Evolutionary conservation across 2,888 invertebrate genomes (phyloP).

Genomic region (Perizoma affinitatum): DNA sequence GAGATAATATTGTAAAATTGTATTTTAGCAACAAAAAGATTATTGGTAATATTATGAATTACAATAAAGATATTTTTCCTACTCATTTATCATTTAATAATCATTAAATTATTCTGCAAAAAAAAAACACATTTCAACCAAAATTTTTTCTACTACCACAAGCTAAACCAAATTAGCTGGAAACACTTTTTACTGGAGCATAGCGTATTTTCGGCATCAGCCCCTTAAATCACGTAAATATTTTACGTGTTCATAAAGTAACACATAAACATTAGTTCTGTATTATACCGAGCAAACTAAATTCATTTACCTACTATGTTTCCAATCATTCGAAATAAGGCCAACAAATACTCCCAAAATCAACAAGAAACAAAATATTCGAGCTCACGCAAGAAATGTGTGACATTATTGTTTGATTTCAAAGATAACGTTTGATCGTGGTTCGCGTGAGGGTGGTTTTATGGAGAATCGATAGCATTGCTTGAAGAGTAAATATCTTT

Average conservation of each 20-base stretch:
- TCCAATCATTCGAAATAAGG: constrained; percentile 24
- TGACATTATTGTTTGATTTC: constrained; percentile 27
- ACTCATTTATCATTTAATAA: too few species aligned
- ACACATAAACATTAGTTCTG: not conserved
- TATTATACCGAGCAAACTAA: too few species aligned
- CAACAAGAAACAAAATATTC: constrained; percentile 16
- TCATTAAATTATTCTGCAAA: too few species aligned
- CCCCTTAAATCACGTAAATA: not conserved
- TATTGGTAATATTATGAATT: too few species aligned
- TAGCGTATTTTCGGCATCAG: too few species aligned
- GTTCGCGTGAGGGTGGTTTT: constrained; percentile 36
- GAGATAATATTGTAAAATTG: too few species aligned
- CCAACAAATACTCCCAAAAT: constrained; percentile 18
- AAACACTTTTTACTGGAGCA: too few species aligned
- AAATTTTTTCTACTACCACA: too few species aligned
- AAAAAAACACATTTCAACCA: too few species aligned
- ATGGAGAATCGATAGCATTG: constrained; percentile 36
- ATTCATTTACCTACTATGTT: not conserved
- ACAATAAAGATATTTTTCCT: too few species aligned
- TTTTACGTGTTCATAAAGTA: not conserved
- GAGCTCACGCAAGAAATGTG: constrained; percentile 22
- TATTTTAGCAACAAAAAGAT: too few species aligned
- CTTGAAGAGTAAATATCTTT: constrained; percentile 2
- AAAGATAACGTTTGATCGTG: constrained; percentile 21
- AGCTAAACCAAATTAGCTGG: too few species aligned